Evolutionary conservation across 2,888 invertebrate genomes (phyloP).

Genomic region (Gonocerus acuteangulatus): DNA sequence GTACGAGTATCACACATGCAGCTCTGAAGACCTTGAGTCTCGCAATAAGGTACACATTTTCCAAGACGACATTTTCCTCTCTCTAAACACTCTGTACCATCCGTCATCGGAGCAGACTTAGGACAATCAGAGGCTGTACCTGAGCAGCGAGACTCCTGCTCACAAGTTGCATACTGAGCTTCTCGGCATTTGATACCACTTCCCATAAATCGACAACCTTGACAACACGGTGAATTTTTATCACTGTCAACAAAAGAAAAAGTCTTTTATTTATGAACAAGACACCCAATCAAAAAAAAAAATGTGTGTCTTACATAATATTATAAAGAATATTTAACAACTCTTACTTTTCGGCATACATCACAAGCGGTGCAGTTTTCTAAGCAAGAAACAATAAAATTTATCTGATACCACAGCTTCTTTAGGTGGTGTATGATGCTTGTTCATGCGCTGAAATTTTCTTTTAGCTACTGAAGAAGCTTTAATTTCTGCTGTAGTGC

Average conservation of each 20-base stretch:
- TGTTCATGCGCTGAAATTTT: no score
- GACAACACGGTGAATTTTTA: constrained; percentile 92
- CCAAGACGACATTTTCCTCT: constrained; percentile 83
- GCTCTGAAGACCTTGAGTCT: constrained; percentile 83
- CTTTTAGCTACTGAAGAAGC: no score
- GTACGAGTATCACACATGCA: constrained; percentile 93
- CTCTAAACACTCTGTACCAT: constrained; percentile 83
- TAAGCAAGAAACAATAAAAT: no score
- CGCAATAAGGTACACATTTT: constrained; percentile 91
- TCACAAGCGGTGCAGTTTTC: no score
- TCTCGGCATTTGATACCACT: constrained; percentile 79
- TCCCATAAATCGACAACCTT: constrained; percentile 80
- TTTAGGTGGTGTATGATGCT: no score
- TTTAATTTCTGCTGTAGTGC: no score
- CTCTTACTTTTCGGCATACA: no score
- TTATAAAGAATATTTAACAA: no score
- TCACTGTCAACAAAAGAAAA: constrained; percentile 54
- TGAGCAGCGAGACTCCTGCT: constrained; percentile 83
- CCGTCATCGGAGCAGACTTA: constrained; percentile 75
- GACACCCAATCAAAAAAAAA: no score
- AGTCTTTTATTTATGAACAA: no score
- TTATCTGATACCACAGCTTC: no score
- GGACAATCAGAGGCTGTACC: constrained; percentile 75
- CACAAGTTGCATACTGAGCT: constrained; percentile 84
- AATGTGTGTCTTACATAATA: no score